phyloP scores from a whole-genome alignment of 1,140 invertebrate genomes.

The Cyclargus thomasi region DNA sequence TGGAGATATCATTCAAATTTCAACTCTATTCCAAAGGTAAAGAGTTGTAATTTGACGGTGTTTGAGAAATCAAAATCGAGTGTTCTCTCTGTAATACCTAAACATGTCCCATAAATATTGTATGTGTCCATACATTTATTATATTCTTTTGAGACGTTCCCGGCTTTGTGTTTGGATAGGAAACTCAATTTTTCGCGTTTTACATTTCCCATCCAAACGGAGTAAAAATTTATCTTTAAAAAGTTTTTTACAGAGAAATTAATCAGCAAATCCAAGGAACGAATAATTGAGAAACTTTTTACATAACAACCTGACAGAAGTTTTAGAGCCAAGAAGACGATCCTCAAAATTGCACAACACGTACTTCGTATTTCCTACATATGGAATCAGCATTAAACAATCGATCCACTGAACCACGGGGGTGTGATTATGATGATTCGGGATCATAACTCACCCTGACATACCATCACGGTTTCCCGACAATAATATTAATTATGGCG shows the following conservation, averaged over 20 bases:
- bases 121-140: constrained; percentile 37
- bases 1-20: background rate
- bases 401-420: background rate
- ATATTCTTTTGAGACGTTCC: constrained; percentile 20
- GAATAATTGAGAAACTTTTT: no score
- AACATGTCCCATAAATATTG: constrained; percentile 53
- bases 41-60: constrained; percentile 21
- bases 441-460: background rate
- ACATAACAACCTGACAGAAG: no score
- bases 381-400: background rate
- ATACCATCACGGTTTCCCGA: background rate
- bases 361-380: background rate
- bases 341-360: no score
- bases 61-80: constrained; percentile 27
- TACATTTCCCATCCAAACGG: background rate
- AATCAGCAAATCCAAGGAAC: no score
- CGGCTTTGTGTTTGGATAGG: background rate
- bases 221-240: no score
- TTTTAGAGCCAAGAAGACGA: no score
- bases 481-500: background rate
- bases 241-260: no score
- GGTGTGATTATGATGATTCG: background rate
- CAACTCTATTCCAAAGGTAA: constrained; percentile 21
- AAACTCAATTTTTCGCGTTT: background rate
- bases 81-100: constrained; percentile 39